Percentiles rank a stretch among this genome's conserved stretches.
Conservation (phyloP, 2,888 invertebrate species). For the Leucophenga maculata region DNA sequence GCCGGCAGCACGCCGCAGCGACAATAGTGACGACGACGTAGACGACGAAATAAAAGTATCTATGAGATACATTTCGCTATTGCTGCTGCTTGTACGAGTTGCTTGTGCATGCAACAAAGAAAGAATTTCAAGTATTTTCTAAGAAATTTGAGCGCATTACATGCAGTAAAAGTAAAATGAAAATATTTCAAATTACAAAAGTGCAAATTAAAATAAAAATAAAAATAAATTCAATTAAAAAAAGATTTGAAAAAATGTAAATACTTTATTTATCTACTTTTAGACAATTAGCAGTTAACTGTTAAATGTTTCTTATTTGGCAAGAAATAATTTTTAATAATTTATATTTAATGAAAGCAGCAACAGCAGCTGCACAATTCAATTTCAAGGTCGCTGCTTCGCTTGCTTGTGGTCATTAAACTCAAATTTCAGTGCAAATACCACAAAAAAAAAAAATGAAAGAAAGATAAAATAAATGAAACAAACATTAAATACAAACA, state of each 20-base stretch:
- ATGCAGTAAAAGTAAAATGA: neutral
- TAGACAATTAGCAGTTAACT: neutral
- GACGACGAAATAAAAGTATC: conserved; percentile 8
- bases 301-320: too few species aligned
- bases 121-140: conserved; percentile 3
- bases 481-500: neutral
- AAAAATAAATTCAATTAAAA: conserved; percentile 1
- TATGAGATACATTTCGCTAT: conserved; percentile 9
- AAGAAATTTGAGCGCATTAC: conserved; percentile 21
- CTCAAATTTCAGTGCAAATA: neutral
- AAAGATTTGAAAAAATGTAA: neutral
- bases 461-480: too few species aligned
- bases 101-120: neutral
- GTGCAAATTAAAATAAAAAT: conserved; percentile 1
- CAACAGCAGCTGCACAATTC: neutral
- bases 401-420: conserved; percentile 4
- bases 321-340: too few species aligned
- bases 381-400: neutral
- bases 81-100: neutral
- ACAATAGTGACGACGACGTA: neutral
- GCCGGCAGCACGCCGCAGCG: too few species aligned
- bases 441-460: conserved; percentile 6
- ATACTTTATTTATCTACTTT: neutral
- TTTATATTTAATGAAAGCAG: neutral
- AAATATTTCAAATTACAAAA: neutral